Percentiles rank a stretch among this genome's conserved stretches.
phyloP scores from a whole-genome alignment of 2,797 vertebrate species.

The Syngnathus acus region DNA sequence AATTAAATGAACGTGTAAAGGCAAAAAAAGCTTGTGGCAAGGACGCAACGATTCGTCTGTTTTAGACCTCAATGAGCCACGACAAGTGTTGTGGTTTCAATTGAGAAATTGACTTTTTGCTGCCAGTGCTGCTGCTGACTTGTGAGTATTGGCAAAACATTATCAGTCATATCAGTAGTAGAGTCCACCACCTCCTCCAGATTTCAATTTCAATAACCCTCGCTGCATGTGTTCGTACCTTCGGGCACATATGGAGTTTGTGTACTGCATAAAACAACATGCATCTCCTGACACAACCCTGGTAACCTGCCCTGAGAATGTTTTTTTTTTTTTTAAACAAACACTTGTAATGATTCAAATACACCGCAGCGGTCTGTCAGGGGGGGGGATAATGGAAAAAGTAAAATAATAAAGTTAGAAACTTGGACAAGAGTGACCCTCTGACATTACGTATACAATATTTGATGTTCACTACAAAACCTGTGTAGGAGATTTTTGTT shows the following conservation, averaged over 20 bases:
- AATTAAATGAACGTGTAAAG: not conserved
- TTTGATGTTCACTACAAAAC: not conserved
- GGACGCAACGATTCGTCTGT: not conserved
- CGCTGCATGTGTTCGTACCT: not conserved
- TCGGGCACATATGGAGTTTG: not conserved
- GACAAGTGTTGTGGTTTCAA: not conserved
- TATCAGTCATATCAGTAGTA: not conserved
- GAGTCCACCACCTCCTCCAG: not conserved
- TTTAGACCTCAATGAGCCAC: not conserved
- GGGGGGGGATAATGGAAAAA: not conserved
- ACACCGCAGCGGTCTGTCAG: not conserved
- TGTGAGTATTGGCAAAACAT: not conserved
- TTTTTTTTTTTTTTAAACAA: not conserved
- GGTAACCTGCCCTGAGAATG: not conserved
- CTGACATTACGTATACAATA: not conserved
- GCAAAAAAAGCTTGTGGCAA: not conserved
- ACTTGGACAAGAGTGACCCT: not conserved
- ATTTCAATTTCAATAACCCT: not conserved
- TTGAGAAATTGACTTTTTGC: slow-evolving; percentile 1
- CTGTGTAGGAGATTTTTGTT: not conserved
- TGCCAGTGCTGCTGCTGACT: not conserved
- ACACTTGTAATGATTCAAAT: not conserved
- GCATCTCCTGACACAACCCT: not conserved
- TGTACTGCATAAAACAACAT: not conserved
- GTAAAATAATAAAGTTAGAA: not conserved